Evolutionary conservation across 2,113 vertebrate species (phyloP), one percentile per base, ranked within the genome.

Genomic region (Machaerirhynchus nigripectus): DNA sequence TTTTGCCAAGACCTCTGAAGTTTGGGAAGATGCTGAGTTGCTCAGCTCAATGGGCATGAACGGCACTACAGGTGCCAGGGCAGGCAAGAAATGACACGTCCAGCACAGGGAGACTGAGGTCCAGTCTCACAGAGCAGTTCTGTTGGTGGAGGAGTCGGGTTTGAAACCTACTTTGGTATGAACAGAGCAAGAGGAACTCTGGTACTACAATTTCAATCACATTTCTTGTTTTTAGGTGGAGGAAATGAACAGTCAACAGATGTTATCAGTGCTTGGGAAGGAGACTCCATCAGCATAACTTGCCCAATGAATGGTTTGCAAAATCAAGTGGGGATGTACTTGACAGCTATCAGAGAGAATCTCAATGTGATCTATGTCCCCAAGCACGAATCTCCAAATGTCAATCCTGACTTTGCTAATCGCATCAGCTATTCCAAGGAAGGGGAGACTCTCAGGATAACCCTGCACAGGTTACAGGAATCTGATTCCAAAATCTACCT

Each of bases 301-400:
- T 97, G 97, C 64, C 28, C 61, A 47, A 10, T 69, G 31, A 24
- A 11, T n/a, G 4, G 0, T n/a, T 59, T 59, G 70, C 23, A 37
- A 69, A 20, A 26, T 24, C 68, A 61, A 31, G 1, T 49, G 56
- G 60, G 22, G 40, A 44, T 26, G 8, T 1, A 30, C 44, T 79
- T 97, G 74, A 52, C 0, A 63, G 4, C 3, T 83, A 1, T 3
- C 9, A 50, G 35, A 33, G 17, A 6, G 13, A 9, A 2, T 0
- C 1, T 8, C 24, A 11, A 70, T 16, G 31, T 97, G 81, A 0
- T 89, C 0, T 68, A 49, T 46, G 2, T 31, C 56, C 1, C 11
- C 61, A 8, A 20, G 11, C 0, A 30, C 1, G 2, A 7, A 2
- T 1, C 0, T 76, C 2, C 63, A 24, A 0, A 0, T 14, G 11